Evolutionary conservation across 2,797 vertebrate genomes (phyloP).

Genomic region (Crax fasciolata): DNA sequence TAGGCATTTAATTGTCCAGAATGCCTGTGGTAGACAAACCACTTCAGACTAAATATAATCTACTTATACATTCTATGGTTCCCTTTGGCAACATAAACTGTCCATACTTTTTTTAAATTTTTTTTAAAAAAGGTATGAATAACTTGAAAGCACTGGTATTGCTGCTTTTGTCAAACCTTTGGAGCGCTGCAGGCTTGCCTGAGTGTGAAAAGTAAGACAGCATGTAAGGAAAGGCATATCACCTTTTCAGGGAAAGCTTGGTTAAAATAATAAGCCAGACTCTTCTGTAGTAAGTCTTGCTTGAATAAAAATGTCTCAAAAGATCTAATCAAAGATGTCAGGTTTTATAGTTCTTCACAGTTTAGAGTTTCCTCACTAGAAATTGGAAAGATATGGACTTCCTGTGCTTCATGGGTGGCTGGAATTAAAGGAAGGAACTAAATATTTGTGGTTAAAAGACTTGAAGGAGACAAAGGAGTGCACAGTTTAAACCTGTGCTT

Average conservation of each 20-base stretch:
- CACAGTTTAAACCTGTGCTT: background rate
- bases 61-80: background rate
- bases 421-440: background rate
- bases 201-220: background rate
- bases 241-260: background rate
- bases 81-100: background rate
- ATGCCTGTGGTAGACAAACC: background rate
- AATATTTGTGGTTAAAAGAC: background rate
- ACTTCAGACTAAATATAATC: slow-evolving; percentile 1
- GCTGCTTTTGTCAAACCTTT: background rate
- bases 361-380: background rate
- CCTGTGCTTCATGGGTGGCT: accelerated
- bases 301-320: background rate
- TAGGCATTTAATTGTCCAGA: slow-evolving; percentile 15
- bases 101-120: background rate
- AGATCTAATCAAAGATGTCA: background rate
- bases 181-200: background rate
- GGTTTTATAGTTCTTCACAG: background rate
- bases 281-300: background rate
- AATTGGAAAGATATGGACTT: background rate
- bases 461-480: background rate
- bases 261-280: background rate
- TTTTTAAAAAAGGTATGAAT: background rate
- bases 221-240: background rate
- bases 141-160: background rate